Percentiles rank a stretch among this genome's conserved stretches.
These are phyloP conservation scores for Brachionus plicatilis DNA, from an alignment of 1,140 invertebrate genomes.

Conservation along the genomic window DNA sequence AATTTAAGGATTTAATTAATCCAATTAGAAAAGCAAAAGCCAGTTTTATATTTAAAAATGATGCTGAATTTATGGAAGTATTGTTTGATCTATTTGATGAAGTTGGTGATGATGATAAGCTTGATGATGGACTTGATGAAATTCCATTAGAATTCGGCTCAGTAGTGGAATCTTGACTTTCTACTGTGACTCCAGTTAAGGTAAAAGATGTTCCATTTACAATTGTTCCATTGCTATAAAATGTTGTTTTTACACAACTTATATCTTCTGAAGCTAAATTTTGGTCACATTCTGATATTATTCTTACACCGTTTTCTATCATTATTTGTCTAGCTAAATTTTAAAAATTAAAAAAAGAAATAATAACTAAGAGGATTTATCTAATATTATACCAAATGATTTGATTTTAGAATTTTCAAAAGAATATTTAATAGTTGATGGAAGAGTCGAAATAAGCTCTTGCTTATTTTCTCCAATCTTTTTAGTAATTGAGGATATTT, in stretches of 20 bases:
- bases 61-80: too few species aligned
- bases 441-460: neutral
- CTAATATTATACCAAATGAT: neutral
- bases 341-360: neutral
- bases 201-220: neutral
- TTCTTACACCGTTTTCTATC: neutral
- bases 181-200: neutral
- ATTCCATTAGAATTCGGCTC: neutral
- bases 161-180: neutral
- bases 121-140: neutral
- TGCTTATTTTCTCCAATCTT: neutral
- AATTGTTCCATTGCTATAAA: neutral
- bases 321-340: neutral
- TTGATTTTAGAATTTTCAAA: neutral
- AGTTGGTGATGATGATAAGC: neutral
- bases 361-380: neutral
- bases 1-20: too few species aligned
- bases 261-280: neutral
- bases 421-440: neutral
- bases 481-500: neutral
- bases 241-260: neutral
- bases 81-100: too few species aligned
- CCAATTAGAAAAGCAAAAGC: too few species aligned
- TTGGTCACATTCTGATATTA: neutral
- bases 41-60: too few species aligned